Conservation (phyloP, 1,140 invertebrate species). For the Neuroterus valhalla region DNA sequence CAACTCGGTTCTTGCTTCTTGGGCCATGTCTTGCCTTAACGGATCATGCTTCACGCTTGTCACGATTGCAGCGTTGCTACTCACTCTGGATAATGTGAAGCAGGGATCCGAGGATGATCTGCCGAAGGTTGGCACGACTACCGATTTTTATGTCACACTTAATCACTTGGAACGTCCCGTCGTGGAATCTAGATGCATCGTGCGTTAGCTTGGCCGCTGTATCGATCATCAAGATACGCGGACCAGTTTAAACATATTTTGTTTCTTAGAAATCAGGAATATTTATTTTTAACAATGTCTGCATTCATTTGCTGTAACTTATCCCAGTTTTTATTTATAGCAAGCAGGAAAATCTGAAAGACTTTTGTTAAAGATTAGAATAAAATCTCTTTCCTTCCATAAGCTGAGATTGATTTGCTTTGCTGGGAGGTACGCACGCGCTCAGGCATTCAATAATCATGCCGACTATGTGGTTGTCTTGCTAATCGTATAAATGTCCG, state of each 20-base stretch:
- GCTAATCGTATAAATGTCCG: conserved; percentile 10
- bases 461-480: conserved; percentile 7
- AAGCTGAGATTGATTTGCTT: conserved; percentile 18
- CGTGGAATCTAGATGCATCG: conserved; percentile 5
- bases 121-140: conserved; percentile 26
- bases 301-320: no score
- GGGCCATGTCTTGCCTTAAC: conserved; percentile 38
- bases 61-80: conserved; percentile 33
- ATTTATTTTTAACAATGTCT: no score
- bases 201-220: neutral
- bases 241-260: neutral
- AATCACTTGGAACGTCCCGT: conserved; percentile 14
- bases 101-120: conserved; percentile 26
- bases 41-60: conserved; percentile 43
- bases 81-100: conserved; percentile 16
- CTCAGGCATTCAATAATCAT: conserved; percentile 21
- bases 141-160: conserved; percentile 25
- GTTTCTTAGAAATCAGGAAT: neutral
- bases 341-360: no score
- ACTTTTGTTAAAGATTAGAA: no score
- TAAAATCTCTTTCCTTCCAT: neutral
- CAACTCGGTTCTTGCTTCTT: conserved; percentile 25
- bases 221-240: conserved; percentile 19
- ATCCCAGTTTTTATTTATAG: no score
- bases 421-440: conserved; percentile 4